A percentile compares a stretch with the other conserved stretches of the same genome.
phyloP scores from a whole-genome alignment of 1,140 invertebrate genomes.

The Diprion similis region DNA sequence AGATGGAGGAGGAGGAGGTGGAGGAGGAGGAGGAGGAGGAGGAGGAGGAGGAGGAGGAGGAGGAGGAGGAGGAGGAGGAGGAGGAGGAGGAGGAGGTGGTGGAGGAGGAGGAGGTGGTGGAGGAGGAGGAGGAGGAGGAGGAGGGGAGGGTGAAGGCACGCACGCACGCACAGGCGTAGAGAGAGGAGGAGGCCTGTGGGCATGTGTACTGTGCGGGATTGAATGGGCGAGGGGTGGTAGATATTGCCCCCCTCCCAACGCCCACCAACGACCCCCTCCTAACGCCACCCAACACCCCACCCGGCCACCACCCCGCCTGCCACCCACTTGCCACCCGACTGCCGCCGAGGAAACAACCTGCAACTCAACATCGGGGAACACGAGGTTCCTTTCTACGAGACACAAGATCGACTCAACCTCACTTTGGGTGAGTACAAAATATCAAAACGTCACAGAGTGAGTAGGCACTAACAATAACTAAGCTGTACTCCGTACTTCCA shows the following conservation, averaged over 20 bases:
- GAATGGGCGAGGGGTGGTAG: conserved; percentile 54
- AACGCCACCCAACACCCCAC: conserved; percentile 31
- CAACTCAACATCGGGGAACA: conserved; percentile 33
- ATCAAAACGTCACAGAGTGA: too few species aligned
- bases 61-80: conserved; percentile 16
- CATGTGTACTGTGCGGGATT: conserved; percentile 29
- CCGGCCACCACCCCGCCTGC: conserved; percentile 60
- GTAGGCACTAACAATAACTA: too few species aligned
- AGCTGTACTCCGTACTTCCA: too few species aligned
- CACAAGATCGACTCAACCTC: too few species aligned
- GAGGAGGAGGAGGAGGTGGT: conserved; percentile 8
- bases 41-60: conserved; percentile 30
- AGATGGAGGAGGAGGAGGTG: conserved; percentile 20
- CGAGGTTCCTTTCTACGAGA: neutral
- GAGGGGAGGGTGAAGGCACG: conserved; percentile 28
- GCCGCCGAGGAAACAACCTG: conserved; percentile 63
- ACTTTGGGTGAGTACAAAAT: too few species aligned
- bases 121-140: conserved; percentile 15
- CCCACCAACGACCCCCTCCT: conserved; percentile 46
- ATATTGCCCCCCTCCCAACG: conserved; percentile 55
- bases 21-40: conserved; percentile 16
- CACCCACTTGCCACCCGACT: conserved; percentile 62
- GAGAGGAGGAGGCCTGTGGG: neutral
- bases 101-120: conserved; percentile 28
- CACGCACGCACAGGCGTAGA: conserved; percentile 27